phyloP scores from a whole-genome alignment of 30 jellyfish, hydroid and myxozoan species.

The Aurelia sp. region DNA sequence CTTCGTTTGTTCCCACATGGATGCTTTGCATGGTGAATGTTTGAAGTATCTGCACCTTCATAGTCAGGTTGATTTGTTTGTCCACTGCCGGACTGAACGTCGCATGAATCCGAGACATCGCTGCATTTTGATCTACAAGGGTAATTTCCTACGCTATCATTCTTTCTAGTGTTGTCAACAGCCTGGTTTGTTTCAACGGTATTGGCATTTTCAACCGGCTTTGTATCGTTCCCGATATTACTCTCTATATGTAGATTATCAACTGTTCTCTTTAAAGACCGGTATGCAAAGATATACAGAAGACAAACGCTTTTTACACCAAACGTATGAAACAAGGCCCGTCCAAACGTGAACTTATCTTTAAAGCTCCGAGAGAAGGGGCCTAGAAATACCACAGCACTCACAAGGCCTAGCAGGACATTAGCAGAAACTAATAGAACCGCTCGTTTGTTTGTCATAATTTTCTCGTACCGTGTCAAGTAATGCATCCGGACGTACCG shows the following conservation, averaged over 20 bases:
- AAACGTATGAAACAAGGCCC: too few relatives aligned
- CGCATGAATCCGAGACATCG: too few relatives aligned
- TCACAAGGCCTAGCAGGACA: not conserved
- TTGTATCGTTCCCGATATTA: not conserved
- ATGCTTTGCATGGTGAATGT: too few relatives aligned
- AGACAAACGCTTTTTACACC: not conserved
- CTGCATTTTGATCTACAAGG: too few relatives aligned
- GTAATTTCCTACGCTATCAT: too few relatives aligned
- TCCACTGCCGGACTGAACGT: too few relatives aligned
- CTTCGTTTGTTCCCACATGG: too few relatives aligned
- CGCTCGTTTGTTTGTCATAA: conserved; percentile 46
- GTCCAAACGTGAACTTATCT: not conserved
- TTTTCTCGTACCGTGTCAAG: not conserved
- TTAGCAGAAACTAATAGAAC: not conserved
- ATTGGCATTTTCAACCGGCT: not conserved
- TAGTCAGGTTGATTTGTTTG: too few relatives aligned
- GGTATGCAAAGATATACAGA: not conserved
- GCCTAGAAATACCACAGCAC: not conserved
- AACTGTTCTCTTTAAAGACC: not conserved
- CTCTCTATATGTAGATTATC: not conserved
- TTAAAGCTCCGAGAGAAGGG: not conserved
- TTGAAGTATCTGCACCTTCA: too few relatives aligned
- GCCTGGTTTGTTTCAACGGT: too few relatives aligned
- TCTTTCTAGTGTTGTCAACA: too few relatives aligned
- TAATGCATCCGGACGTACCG: conserved; percentile 25